phyloP scores from a whole-genome alignment of 2,113 vertebrate species.

The Larimichthys crocea region DNA sequence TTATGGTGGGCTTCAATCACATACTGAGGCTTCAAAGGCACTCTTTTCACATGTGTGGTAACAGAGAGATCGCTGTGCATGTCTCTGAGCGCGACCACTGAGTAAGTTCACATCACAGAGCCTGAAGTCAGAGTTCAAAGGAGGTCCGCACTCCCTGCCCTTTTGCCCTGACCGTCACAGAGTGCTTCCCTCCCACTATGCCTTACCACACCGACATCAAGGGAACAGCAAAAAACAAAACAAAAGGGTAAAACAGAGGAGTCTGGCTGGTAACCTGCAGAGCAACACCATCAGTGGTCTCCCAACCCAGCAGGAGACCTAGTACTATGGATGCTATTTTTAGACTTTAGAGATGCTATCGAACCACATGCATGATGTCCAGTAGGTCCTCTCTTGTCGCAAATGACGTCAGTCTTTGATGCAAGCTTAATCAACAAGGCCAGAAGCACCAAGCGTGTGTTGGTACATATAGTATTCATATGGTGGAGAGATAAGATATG shows the following conservation, averaged over 20 bases:
- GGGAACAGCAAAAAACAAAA: background rate
- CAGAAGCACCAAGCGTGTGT: too few species aligned
- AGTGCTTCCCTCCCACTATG: background rate
- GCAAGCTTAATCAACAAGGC: background rate
- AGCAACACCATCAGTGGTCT: slow-evolving; percentile 12
- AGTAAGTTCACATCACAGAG: slow-evolving; percentile 34
- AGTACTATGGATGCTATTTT: background rate
- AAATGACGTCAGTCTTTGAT: background rate
- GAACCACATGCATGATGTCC: background rate
- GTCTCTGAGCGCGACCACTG: slow-evolving; percentile 4
- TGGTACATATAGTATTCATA: background rate
- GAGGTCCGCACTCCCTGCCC: background rate
- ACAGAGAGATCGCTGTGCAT: background rate
- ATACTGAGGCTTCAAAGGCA: slow-evolving; percentile 43
- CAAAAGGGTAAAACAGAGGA: background rate
- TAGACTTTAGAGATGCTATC: background rate
- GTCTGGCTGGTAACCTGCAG: background rate
- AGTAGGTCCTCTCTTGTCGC: background rate
- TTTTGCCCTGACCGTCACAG: slow-evolving; percentile 3
- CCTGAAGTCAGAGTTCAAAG: slow-evolving; percentile 27
- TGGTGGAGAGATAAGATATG: background rate
- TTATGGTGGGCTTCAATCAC: slow-evolving; percentile 45
- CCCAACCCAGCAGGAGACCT: background rate
- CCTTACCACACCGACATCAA: slow-evolving; percentile 10
- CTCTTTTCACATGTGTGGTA: background rate